phyloP scores from a whole-genome alignment of 2,797 vertebrate species.

The Schizothorax lantsangensis region DNA sequence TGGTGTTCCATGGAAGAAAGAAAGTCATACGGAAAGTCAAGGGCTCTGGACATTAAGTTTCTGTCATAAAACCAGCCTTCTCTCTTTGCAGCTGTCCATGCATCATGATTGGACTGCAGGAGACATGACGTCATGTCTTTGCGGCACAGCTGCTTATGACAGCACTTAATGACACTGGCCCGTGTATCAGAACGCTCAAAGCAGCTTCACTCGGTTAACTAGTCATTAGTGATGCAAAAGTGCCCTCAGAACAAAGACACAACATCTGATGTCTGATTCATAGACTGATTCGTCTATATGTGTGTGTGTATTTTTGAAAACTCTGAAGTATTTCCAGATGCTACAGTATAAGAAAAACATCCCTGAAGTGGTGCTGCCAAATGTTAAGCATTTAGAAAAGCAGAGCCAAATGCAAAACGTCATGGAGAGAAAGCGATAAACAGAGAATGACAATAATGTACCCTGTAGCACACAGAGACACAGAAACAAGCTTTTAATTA shows the following conservation, averaged over 20 bases:
- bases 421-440: conserved; percentile 25
- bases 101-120: conserved; percentile 6
- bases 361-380: conserved; percentile 40
- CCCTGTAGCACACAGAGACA: conserved; percentile 6
- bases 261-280: conserved; percentile 42
- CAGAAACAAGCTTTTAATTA: conserved; percentile 37
- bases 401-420: conserved; percentile 8
- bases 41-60: conserved; percentile 4
- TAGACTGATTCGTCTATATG: background rate
- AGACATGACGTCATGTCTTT: conserved; percentile 37
- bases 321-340: conserved; percentile 50
- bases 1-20: background rate
- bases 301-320: conserved; percentile 33
- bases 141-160: conserved; percentile 35
- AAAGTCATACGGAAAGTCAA: conserved; percentile 15
- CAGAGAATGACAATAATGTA: conserved; percentile 23
- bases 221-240: conserved; percentile 27
- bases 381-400: conserved; percentile 21
- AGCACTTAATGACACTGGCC: conserved; percentile 23
- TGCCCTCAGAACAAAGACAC: conserved; percentile 38
- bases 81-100: conserved; percentile 9
- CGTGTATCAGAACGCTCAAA: conserved; percentile 15
- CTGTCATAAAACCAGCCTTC: conserved; percentile 15
- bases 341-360: conserved; percentile 31
- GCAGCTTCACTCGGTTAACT: conserved; percentile 15